Conservation (phyloP, 2,888 invertebrate species). For the Hanleya hanleyi region DNA sequence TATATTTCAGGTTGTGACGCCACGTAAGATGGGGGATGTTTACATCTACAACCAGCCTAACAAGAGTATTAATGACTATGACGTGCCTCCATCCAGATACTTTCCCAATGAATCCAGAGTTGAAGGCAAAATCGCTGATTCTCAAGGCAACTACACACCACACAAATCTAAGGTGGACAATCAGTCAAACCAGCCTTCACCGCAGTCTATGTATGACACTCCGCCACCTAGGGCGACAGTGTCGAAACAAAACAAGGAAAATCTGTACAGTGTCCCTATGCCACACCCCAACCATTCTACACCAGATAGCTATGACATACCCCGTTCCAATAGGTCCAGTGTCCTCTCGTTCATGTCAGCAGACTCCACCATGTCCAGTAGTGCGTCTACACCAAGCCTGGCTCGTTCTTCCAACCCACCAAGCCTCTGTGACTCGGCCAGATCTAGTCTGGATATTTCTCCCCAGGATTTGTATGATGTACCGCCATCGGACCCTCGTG, state of each 20-base stretch:
- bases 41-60: conserved; percentile 80
- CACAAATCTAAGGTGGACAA: not conserved
- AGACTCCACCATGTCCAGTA: conserved; percentile 67
- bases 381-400: conserved; percentile 76
- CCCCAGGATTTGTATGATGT: conserved; percentile 66
- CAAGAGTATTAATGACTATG: conserved; percentile 52
- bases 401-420: conserved; percentile 72
- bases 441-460: conserved; percentile 74
- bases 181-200: not conserved
- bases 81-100: conserved; percentile 61
- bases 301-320: conserved; percentile 37
- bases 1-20: conserved; percentile 71
- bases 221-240: not conserved
- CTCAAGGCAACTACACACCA: conserved; percentile 19
- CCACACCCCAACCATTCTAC: no score
- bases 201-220: conserved; percentile 16
- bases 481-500: conserved; percentile 47
- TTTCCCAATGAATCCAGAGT: conserved; percentile 17
- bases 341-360: conserved; percentile 70
- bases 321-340: conserved; percentile 69
- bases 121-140: not conserved
- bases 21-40: conserved; percentile 82
- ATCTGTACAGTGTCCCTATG: not conserved
- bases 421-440: conserved; percentile 78
- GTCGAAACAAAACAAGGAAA: not conserved